These are phyloP conservation scores for Geophilus truncorum DNA, from an alignment of 2,888 invertebrate genomes.

Conservation along the genomic window DNA sequence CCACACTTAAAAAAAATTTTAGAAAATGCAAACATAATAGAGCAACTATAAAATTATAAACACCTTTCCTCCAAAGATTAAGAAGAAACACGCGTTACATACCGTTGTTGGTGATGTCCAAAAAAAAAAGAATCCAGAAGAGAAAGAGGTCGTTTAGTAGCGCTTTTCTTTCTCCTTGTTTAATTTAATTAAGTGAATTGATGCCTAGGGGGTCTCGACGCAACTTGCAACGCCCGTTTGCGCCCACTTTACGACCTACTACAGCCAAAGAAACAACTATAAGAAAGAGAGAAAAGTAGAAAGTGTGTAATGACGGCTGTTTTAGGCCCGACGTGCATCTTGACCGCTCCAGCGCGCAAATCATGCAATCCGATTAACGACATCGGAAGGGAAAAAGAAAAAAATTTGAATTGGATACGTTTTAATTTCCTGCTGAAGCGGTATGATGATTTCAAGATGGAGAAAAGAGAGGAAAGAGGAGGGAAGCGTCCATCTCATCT, in stretches of 20 bases:
- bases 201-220: conserved; percentile 5
- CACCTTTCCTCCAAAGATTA: not conserved
- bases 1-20: too few species aligned
- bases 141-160: not conserved
- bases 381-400: not conserved
- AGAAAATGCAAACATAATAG: not conserved
- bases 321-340: not conserved
- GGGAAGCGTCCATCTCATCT: not conserved
- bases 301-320: conserved; percentile 5
- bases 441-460: not conserved
- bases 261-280: not conserved
- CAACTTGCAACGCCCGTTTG: conserved; percentile 7
- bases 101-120: not conserved
- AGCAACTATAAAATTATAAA: not conserved
- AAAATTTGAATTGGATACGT: conserved; percentile 10
- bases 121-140: not conserved
- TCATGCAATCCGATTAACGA: not conserved
- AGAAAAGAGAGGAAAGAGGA: not conserved
- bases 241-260: conserved; percentile 19
- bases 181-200: conserved; percentile 24
- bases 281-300: not conserved
- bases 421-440: not conserved
- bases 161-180: conserved; percentile 2
- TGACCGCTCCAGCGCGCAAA: not conserved
- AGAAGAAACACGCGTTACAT: not conserved